Evolutionary conservation across 1,140 invertebrate genomes (phyloP).

Genomic region (Ceratina australensis): DNA sequence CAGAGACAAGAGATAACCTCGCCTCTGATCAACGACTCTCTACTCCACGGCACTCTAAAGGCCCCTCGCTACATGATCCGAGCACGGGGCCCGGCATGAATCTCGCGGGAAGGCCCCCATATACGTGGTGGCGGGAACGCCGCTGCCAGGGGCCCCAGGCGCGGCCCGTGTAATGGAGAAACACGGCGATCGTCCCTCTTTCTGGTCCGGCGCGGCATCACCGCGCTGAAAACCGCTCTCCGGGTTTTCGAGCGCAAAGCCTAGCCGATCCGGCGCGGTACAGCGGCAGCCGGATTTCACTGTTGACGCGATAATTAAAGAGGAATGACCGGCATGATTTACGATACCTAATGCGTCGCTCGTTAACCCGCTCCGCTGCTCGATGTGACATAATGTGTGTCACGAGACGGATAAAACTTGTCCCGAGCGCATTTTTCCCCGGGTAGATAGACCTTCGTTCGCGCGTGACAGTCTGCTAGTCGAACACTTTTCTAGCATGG

Average conservation of each 20-base stretch:
- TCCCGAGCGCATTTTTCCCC: background rate
- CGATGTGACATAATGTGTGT: conserved; percentile 9
- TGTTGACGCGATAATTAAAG: conserved; percentile 40
- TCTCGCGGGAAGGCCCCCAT: conserved; percentile 40
- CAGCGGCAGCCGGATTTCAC: conserved; percentile 15
- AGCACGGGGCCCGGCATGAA: conserved; percentile 53
- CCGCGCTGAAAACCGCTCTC: too few relatives aligned
- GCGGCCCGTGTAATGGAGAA: conserved; percentile 47
- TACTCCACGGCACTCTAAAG: conserved; percentile 58
- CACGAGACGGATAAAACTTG: background rate
- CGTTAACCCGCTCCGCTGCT: conserved; percentile 15
- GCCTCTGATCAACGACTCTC: conserved; percentile 65
- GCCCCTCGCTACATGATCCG: conserved; percentile 56
- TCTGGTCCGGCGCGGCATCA: background rate
- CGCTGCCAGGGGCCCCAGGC: conserved; percentile 28
- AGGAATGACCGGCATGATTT: conserved; percentile 34
- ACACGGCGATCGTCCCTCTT: conserved; percentile 33
- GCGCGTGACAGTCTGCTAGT: too few relatives aligned
- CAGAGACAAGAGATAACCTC: conserved; percentile 71
- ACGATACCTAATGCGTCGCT: conserved; percentile 14
- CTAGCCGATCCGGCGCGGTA: too few relatives aligned
- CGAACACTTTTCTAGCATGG: too few relatives aligned
- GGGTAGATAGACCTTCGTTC: background rate
- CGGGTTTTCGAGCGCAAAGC: too few relatives aligned
- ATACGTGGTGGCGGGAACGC: conserved; percentile 20